Evolutionary conservation across 2,113 vertebrate species (phyloP), one percentile per base, ranked within the genome.

Genomic region (Verasper variegatus): DNA sequence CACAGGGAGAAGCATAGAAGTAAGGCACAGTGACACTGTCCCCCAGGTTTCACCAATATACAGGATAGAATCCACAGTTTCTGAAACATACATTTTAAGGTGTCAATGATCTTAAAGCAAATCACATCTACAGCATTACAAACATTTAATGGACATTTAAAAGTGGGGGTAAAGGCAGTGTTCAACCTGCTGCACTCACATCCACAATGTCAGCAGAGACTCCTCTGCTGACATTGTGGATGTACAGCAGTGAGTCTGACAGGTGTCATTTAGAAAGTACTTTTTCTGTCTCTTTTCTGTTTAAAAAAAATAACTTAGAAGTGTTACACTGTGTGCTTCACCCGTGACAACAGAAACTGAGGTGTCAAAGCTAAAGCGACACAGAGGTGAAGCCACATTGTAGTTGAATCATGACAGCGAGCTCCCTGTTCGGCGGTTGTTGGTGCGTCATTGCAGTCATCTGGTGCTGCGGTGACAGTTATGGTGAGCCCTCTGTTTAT

Each of bases 261-360:
- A 86, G 82, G 56, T 90, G 87, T 80, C 92, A 89, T 80, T 85
- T 68, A 45, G 78, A 61, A 63, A 45, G 76, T 40, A 68, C 71
- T 63, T 37, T 37, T 37, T 37, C 9, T 37, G 35, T 85, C 56
- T 63, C 40, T 60, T 81, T 74, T 61, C 61, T 57, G 31, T 47
- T 11, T 13, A 51, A 59, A 64, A 73, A 31, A 61, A 26, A 18
- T 40, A 45, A 8, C 49, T 54, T 8, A 60, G 37, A 74, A 78
- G 71, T 85, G 81, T 63, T 76, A 77, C 82, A 76, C 58, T 35
- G 60, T 60, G 71, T 57, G 74, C 64, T 74, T 85, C 68, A 61
- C 64, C 78, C 4, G 49, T 77, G 82, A 89, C 85, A 81, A 84
- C 66, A 80, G 67, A 61, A 81, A 67, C 76, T 73, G 71, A 77